These are phyloP conservation scores for Ichneumon xanthorius DNA, from an alignment of 2,888 invertebrate genomes.

Conservation along the genomic window DNA sequence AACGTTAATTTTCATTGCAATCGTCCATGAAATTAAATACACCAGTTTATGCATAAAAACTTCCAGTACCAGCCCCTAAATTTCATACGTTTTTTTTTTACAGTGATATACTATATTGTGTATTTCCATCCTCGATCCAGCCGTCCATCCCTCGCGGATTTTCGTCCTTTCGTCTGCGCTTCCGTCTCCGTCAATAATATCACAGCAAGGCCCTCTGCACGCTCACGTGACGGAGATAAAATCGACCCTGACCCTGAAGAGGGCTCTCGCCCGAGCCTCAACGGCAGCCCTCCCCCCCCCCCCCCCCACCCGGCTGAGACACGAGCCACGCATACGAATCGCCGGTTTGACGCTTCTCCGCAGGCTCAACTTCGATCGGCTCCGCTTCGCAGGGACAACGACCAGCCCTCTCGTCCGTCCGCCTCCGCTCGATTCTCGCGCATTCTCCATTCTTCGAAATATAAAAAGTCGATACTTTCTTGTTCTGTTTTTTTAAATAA, in stretches of 20 bases:
- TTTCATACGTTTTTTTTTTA: too few relatives aligned
- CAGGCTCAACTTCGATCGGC: conserved; percentile 56
- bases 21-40: too few relatives aligned
- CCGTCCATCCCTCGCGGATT: background rate
- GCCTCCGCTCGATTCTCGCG: background rate
- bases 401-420: background rate
- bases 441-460: background rate
- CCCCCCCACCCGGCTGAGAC: conserved; percentile 35
- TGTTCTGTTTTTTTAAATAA: background rate
- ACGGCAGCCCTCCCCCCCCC: background rate
- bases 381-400: conserved; percentile 31
- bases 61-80: too few relatives aligned
- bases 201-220: background rate
- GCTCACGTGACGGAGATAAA: conserved; percentile 51
- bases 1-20: too few relatives aligned
- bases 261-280: conserved; percentile 34
- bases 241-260: conserved; percentile 69
- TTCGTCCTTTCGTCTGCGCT: background rate
- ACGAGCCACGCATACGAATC: conserved; percentile 67
- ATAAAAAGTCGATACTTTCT: background rate
- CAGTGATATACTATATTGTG: too few relatives aligned
- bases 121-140: too few relatives aligned
- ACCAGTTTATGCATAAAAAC: too few relatives aligned
- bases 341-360: conserved; percentile 58
- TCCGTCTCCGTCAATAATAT: conserved; percentile 28